Conservation (phyloP, 2,888 invertebrate genomes). For the Orthosia gracilis region DNA sequence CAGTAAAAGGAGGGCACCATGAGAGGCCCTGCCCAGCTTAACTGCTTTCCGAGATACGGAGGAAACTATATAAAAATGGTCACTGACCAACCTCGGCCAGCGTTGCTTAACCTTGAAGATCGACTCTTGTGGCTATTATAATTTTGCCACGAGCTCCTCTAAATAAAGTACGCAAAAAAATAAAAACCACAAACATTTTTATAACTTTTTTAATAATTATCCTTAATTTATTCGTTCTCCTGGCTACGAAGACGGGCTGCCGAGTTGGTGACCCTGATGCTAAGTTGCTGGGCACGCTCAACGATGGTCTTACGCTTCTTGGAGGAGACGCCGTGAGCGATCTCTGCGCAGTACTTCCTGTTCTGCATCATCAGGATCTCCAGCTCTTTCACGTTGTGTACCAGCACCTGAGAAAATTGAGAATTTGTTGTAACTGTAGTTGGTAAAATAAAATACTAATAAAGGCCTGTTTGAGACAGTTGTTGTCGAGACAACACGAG, state of each 20-base stretch:
- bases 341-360: conserved; percentile 99
- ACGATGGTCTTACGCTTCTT: conserved; percentile 99
- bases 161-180: neutral
- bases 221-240: conserved; percentile 97
- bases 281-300: conserved; percentile 98
- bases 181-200: conserved; percentile 17
- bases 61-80: too few relatives aligned
- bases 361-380: conserved; percentile 99
- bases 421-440: neutral
- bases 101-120: too few relatives aligned
- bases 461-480: neutral
- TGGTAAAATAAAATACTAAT: too few relatives aligned
- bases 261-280: conserved; percentile 98
- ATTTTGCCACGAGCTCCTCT: too few relatives aligned
- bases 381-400: conserved; percentile 94
- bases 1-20: too few relatives aligned
- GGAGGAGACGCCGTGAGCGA: conserved; percentile 99
- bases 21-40: too few relatives aligned
- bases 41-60: too few relatives aligned
- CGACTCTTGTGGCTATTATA: too few relatives aligned
- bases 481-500: neutral
- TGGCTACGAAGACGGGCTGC: conserved; percentile 99
- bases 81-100: too few relatives aligned
- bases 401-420: conserved; percentile 80
- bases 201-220: conserved; percentile 64